Evolutionary conservation across 2,797 vertebrate species (phyloP), one percentile per base, ranked within the genome.

Genomic region (Potorous gilbertii): DNA sequence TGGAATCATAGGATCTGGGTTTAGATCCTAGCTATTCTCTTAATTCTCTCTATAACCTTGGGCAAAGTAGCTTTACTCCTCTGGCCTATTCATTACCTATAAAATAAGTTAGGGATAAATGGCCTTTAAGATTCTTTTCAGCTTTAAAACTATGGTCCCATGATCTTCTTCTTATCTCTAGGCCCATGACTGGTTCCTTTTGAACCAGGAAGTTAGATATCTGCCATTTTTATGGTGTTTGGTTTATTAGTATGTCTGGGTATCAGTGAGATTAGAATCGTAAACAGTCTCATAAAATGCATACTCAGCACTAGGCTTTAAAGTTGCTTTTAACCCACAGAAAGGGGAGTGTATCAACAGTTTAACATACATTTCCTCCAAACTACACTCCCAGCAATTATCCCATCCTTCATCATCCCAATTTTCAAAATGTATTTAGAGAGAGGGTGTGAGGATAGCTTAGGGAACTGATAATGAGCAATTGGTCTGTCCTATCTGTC

Each of bases 351-450:
- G 96, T 95, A 56, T 55, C 89, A 94, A 93, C 93, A 93, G 56
- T 96, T 98, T 94, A 96, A 4, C 34, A 93, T 10, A 96, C 95
- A 94, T 28, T 50, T 50, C 92, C 4, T 56, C 46, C 90, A 93
- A 97, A 97, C 94, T 97, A 74, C 59, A 97, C 95, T 40, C 93
- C 29, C 10, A 40, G 74, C 74, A 96, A 94, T 97, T 98, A 96
- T 96, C 94, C 94, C 66, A 93, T 97, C 97, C 89, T 94, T 90
- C n/a, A 97, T 46, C 66, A 55, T 13, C 90, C 10, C 50, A 55
- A 96, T 97, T 98, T 93, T 96, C 97, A 96, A 46, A 97, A 92
- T 56, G 54, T 87, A 96, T 93, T 59, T 95, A 93, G 96, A 34
- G 11, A 93, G 97, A 93, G 96, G 97, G 97, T 96, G 96, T 94